Percentiles rank a stretch among this genome's conserved stretches.
Evolutionary conservation across 2,888 invertebrate species (phyloP).

Genomic region (Steinernema hermaphroditum): DNA sequence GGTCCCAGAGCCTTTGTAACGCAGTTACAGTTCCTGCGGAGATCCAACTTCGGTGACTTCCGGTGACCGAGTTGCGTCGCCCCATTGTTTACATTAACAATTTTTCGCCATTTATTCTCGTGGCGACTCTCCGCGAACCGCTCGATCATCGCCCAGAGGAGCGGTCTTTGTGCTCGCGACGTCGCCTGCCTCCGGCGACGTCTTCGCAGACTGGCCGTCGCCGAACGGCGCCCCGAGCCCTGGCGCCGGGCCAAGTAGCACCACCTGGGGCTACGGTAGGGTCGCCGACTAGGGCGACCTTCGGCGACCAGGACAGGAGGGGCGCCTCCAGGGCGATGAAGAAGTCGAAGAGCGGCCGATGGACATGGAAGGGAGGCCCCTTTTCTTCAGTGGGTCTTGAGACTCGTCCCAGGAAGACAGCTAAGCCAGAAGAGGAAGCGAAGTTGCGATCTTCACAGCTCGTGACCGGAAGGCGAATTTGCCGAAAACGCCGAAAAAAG

Average conservation of each 20-base stretch:
- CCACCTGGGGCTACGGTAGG: neutral
- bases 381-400: too few relatives aligned
- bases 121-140: constrained; percentile 26
- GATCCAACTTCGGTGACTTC: constrained; percentile 15
- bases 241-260: constrained; percentile 2
- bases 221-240: constrained; percentile 3
- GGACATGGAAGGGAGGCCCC: too few relatives aligned
- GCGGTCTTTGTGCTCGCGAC: constrained; percentile 24
- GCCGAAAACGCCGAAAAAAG: constrained; percentile 20
- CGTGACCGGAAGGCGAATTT: constrained; percentile 13
- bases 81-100: constrained; percentile 30
- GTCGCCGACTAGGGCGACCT: neutral
- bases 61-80: constrained; percentile 25
- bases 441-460: too few relatives aligned
- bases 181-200: neutral
- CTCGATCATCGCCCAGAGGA: constrained; percentile 9
- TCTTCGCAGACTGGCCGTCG: constrained; percentile 9
- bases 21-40: too few relatives aligned
- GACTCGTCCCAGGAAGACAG: too few relatives aligned
- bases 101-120: neutral
- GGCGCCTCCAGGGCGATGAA: too few relatives aligned
- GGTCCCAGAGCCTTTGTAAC: too few relatives aligned
- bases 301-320: neutral
- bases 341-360: too few relatives aligned
- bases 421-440: too few relatives aligned